phyloP scores from a whole-genome alignment of 2,888 invertebrate species.

The Microdon myrmicae region DNA sequence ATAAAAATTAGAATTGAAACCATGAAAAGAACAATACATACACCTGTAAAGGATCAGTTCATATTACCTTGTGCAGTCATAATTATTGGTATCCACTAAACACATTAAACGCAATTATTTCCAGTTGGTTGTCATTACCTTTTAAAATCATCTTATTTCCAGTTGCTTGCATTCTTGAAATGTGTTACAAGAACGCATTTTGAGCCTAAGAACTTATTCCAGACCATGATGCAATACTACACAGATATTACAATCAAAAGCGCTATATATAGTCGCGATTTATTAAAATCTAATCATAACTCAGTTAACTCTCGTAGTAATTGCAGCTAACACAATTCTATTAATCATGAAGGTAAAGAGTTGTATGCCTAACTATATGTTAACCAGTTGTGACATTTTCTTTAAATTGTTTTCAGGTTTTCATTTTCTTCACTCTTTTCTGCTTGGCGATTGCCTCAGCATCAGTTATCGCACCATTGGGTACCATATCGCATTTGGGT shows the following conservation, averaged over 20 bases:
- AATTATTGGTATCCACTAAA: no score
- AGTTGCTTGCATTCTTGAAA: background rate
- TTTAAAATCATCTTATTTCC: background rate
- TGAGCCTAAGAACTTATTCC: background rate
- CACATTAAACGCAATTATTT: background rate
- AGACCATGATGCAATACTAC: background rate
- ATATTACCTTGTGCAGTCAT: no score
- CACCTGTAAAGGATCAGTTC: no score
- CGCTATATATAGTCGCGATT: constrained; percentile 1
- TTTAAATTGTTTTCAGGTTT: no score
- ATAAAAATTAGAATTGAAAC: no score
- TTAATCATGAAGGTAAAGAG: constrained; percentile 11
- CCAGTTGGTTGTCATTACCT: background rate
- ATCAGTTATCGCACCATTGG: constrained; percentile 34
- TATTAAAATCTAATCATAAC: constrained; percentile 1
- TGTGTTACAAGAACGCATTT: background rate
- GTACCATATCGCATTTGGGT: constrained; percentile 29
- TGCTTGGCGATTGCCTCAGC: constrained; percentile 47
- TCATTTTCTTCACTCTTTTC: constrained; percentile 51
- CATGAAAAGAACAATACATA: no score
- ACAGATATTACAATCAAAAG: background rate
- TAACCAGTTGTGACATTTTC: background rate
- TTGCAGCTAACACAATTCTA: background rate
- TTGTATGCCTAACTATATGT: background rate
- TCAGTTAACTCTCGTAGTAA: constrained; percentile 2